These are phyloP conservation scores for Scaptomyza caliginosa DNA, from an alignment of 2,888 invertebrate genomes.

Conservation along the genomic window DNA sequence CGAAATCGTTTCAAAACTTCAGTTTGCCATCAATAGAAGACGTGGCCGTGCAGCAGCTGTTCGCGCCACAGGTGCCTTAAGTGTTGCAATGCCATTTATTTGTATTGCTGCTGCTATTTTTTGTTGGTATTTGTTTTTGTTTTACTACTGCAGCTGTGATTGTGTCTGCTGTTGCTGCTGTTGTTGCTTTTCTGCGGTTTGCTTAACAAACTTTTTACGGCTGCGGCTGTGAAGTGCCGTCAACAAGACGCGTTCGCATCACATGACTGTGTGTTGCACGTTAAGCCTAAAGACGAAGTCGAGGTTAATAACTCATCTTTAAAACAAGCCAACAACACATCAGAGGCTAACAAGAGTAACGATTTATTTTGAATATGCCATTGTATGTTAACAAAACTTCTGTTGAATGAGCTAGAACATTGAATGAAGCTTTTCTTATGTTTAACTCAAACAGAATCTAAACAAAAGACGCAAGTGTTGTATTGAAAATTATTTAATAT, in stretches of 20 bases:
- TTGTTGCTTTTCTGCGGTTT: slow-evolving; percentile 53
- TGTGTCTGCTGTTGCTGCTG: slow-evolving; percentile 12
- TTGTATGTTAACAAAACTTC: background rate
- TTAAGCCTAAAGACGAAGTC: slow-evolving; percentile 19
- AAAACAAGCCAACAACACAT: slow-evolving; percentile 19
- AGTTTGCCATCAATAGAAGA: slow-evolving; percentile 51
- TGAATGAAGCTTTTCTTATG: background rate
- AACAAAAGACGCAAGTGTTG: background rate
- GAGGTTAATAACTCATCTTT: slow-evolving; percentile 57
- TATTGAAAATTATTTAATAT: background rate
- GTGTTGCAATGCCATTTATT: slow-evolving; percentile 66
- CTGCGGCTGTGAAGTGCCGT: slow-evolving; percentile 48
- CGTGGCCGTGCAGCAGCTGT: slow-evolving; percentile 32
- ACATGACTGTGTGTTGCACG: slow-evolving; percentile 46
- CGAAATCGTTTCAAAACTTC: slow-evolving; percentile 54
- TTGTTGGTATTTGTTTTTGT: slow-evolving; percentile 12
- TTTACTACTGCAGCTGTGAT: background rate
- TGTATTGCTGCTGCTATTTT: slow-evolving; percentile 21
- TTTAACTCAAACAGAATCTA: slow-evolving; percentile 1
- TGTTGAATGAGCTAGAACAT: background rate
- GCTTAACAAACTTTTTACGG: slow-evolving; percentile 29
- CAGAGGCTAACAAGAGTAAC: slow-evolving; percentile 26
- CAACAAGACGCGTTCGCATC: slow-evolving; percentile 43
- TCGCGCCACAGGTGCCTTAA: slow-evolving; percentile 53
- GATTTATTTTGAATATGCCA: slow-evolving; percentile 24